These are phyloP conservation scores for Lepidochitona cinerea DNA, from an alignment of 2,888 invertebrate species.

Conservation along the genomic window DNA sequence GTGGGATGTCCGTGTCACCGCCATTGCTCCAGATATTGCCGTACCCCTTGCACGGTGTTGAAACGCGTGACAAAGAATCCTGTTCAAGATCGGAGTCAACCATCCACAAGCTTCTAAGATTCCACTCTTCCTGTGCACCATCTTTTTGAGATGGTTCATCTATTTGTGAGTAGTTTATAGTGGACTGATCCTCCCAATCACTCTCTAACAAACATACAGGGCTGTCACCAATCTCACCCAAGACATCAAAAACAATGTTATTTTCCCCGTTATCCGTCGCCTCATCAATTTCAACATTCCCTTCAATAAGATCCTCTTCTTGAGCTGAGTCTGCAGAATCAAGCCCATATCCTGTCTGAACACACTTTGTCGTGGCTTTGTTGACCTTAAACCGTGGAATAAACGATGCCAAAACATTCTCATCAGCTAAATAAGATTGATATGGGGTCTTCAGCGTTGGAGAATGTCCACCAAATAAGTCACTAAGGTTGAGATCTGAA, in stretches of 20 bases:
- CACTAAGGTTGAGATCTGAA: slow-evolving; percentile 22
- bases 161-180: background rate
- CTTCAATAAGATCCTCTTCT: background rate
- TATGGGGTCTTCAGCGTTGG: slow-evolving; percentile 40
- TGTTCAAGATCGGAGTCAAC: background rate
- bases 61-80: background rate
- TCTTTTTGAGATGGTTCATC: background rate
- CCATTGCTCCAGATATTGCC: background rate
- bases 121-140: background rate
- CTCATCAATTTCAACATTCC: background rate
- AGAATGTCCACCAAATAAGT: slow-evolving; percentile 51
- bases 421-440: slow-evolving; percentile 37
- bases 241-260: background rate
- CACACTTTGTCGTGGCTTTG: slow-evolving; percentile 74
- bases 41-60: background rate
- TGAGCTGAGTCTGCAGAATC: slow-evolving; percentile 4
- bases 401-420: slow-evolving; percentile 70
- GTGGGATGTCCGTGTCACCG: background rate
- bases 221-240: background rate
- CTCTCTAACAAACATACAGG: background rate
- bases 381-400: slow-evolving; percentile 79
- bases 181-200: background rate
- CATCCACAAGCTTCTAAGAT: background rate
- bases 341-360: slow-evolving; percentile 73
- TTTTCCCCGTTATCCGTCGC: background rate